Evolutionary conservation across 2,797 vertebrate species (phyloP), one percentile per base, ranked within the genome.

Genomic region (Trachops cirrhosus): DNA sequence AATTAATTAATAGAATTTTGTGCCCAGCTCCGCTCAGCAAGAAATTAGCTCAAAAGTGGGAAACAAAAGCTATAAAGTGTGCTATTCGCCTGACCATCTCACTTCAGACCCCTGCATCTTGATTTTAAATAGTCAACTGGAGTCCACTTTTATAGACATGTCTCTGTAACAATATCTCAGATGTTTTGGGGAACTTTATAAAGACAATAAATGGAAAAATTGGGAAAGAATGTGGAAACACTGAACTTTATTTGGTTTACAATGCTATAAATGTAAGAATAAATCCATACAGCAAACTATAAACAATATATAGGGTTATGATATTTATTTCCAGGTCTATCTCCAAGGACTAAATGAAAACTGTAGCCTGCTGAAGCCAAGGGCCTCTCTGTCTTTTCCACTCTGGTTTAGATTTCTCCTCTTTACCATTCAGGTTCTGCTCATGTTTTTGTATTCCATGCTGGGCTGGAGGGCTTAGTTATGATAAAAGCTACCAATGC

Each of bases 341-440:
- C 73, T 96, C 50, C 18, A 88, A 93, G 68, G 44, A 71, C 39
- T 92, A 77, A 75, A 95, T 48, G 70, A 96, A 86, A 95, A 50
- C 3, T 52, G 11, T 68, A 84, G 74, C 34, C 74, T 50, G 41
- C 41, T 14, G 67, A 93, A 89, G 59, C 44, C 34, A 67, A 86
- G 37, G 57, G 50, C 44, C 48, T 73, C 75, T 83, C n/a, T 77
- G 14, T 67, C 37, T 79, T 89, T 92, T 75, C 48, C 21, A 84
- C 22, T 64, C 4, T 80, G 68, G n/a, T 59, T 95, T 70, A 50
- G 34, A 39, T 92, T 87, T 87, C 54, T 80, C 46, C 24, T 50
- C 37, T 90, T 75, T 14, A 39, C 68, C 50, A 41, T 22, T 77
- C 71, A 57, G 67, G 16, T 48, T 22, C n/a, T 92, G 5, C 41